Base-by-base conservation (phyloP, 2,888 invertebrate species). In the Opisthograptis luteolata region DNA sequence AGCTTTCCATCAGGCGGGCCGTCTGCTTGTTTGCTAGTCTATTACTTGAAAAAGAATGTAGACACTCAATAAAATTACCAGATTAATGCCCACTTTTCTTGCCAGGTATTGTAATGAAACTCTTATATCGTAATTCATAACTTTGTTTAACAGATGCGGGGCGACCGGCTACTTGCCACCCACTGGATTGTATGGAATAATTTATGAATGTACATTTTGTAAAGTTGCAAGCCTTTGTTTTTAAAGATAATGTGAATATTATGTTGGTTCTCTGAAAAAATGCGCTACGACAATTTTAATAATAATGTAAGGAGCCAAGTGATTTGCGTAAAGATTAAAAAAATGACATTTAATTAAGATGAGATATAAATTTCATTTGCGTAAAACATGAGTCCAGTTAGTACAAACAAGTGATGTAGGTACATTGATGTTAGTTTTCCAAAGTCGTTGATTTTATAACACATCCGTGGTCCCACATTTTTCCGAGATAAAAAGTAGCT, bases 41-140 rank as follows among this genome's bases (percentile, higher is more conserved):
- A 5, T 17, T 17, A 2, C 2, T 17, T 3, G 17, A 17, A 5
- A 17, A 24, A 9, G 7, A 24, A 0, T n/a, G 9, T 24, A 1
- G 1, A 8, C 8, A 9, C 9, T 9, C n/a, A 2, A 24, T n/a
- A 8, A 9, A 20, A 13, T 10, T 12, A 7, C 7, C 10, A 3
- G 8, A 10, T 34, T 20, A 8, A 24, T 24, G 3, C 8, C 9
- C 24, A 30, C 5, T 3, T 19, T 19, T 1, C 8, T 17, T 12
- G 24, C 12, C 24, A 13, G 19, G 6, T 15, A 30, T 17, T 31
- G 22, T 31, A 45, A 39, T 3, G 52, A 56, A 78, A 74, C 67
- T 69, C 58, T 64, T 60, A 65, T 70, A 72, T 66, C 68, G 66
- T 75, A 73, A 68, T 66, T 74, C 68, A 62, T 63, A 68, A 70